These are phyloP conservation scores for Pangasianodon gigas DNA, from an alignment of 2,113 vertebrate genomes.

Conservation along the genomic window DNA sequence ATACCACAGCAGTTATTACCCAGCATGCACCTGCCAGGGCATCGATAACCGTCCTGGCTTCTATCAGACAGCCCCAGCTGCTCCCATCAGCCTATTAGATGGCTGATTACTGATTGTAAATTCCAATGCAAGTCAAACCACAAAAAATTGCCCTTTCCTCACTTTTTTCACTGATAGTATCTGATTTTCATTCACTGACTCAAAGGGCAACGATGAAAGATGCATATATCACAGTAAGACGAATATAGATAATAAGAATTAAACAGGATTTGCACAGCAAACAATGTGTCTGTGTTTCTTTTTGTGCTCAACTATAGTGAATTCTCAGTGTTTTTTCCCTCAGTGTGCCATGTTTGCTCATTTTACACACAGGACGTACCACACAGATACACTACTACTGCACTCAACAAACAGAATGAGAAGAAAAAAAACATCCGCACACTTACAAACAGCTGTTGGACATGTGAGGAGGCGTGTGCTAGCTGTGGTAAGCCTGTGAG, in stretches of 20 bases:
- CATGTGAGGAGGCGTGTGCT: slow-evolving; percentile 57
- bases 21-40: slow-evolving; percentile 64
- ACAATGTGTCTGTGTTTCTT: slow-evolving; percentile 10
- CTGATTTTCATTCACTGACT: slow-evolving; percentile 38
- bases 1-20: slow-evolving; percentile 69
- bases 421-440: slow-evolving; percentile 10
- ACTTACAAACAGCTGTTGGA: slow-evolving; percentile 51
- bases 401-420: background rate
- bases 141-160: slow-evolving; percentile 18
- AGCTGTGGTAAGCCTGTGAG: slow-evolving; percentile 73
- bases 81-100: slow-evolving; percentile 63
- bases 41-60: slow-evolving; percentile 71
- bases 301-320: slow-evolving; percentile 10
- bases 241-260: slow-evolving; percentile 33
- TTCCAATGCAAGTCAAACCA: slow-evolving; percentile 47
- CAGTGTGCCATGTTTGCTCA: background rate
- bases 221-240: slow-evolving; percentile 18
- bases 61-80: slow-evolving; percentile 76
- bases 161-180: slow-evolving; percentile 39
- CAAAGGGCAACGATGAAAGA: slow-evolving; percentile 26
- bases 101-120: slow-evolving; percentile 60
- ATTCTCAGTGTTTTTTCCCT: background rate
- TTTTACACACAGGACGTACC: slow-evolving; percentile 16
- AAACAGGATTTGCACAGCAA: slow-evolving; percentile 35
- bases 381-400: background rate